A percentile compares a stretch with the other conserved stretches of the same genome.
Conservation (phyloP, 2,888 invertebrate genomes). For the Pyrochroa serraticornis region DNA sequence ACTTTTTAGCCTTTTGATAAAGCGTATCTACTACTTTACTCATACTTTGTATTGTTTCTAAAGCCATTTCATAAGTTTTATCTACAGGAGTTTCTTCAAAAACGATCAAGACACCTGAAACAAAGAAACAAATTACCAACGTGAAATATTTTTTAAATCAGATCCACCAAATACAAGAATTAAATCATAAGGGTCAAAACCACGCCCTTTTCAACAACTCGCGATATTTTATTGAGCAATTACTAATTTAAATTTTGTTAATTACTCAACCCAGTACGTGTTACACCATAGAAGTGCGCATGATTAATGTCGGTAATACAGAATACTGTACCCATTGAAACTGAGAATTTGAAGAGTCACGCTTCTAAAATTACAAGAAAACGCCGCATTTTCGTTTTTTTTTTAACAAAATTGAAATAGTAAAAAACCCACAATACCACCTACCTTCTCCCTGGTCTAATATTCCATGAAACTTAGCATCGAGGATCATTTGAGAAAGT, state of each 20-base stretch:
- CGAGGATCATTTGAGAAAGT: conserved; percentile 99
- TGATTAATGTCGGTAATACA: too few relatives aligned
- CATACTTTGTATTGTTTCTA: conserved; percentile 98
- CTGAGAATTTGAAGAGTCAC: too few relatives aligned
- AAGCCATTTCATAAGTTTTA: conserved; percentile 95
- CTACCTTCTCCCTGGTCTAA: conserved; percentile 94
- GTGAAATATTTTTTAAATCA: too few relatives aligned
- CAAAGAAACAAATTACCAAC: not conserved
- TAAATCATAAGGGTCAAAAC: too few relatives aligned
- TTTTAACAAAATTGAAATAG: too few relatives aligned
- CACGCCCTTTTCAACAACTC: too few relatives aligned
- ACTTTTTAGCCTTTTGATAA: conserved; percentile 98
- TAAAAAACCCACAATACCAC: conserved; percentile 18
- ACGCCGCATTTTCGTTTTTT: too few relatives aligned
- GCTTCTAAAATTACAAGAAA: not conserved
- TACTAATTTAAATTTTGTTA: too few relatives aligned
- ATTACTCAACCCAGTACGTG: not conserved
- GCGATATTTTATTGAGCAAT: not conserved
- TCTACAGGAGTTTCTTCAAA: conserved; percentile 95
- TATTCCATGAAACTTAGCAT: conserved; percentile 96
- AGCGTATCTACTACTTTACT: conserved; percentile 99
- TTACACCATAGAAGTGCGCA: too few relatives aligned
- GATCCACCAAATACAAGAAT: too few relatives aligned
- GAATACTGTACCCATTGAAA: too few relatives aligned
- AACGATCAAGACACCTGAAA: conserved; percentile 84